phyloP scores from a whole-genome alignment of 2,888 invertebrate genomes.

The Agrotis ipsilon region DNA sequence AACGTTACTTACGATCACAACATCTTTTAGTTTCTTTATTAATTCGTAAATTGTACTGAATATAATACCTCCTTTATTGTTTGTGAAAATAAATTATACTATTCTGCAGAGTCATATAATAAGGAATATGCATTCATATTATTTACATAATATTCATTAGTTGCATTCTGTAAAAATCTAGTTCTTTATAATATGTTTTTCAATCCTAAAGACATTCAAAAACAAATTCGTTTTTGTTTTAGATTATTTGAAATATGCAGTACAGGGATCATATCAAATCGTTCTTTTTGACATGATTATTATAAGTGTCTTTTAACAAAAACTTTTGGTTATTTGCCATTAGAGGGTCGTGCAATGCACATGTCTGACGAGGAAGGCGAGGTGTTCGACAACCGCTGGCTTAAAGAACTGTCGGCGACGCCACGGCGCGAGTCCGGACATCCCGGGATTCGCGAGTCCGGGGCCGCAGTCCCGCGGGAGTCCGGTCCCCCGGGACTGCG shows the following conservation, averaged over 20 bases:
- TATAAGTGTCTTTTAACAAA: neutral
- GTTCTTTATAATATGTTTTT: neutral
- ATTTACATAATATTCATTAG: neutral
- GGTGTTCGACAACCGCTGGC: slow-evolving; percentile 95
- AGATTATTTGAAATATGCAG: too few species aligned
- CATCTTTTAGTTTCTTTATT: too few species aligned
- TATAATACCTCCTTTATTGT: too few species aligned
- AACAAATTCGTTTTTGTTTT: neutral
- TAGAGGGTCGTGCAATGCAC: slow-evolving; percentile 89
- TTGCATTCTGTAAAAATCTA: neutral
- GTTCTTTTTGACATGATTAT: too few species aligned
- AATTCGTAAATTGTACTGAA: too few species aligned
- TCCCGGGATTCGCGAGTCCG: slow-evolving; percentile 79
- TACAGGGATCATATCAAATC: too few species aligned
- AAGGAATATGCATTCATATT: neutral
- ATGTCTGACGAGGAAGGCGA: slow-evolving; percentile 97
- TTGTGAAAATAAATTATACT: too few species aligned
- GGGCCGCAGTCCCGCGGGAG: slow-evolving; percentile 54
- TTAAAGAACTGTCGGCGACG: slow-evolving; percentile 92
- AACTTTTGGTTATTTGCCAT: neutral
- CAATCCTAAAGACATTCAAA: neutral
- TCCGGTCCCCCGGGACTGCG: slow-evolving; percentile 60
- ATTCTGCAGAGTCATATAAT: neutral
- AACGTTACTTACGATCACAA: slow-evolving; percentile 12
- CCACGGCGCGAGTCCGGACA: slow-evolving; percentile 85